These are phyloP conservation scores for Loris lydekkerianus DNA, from an alignment of 2,797 vertebrate species.

Conservation along the genomic window DNA sequence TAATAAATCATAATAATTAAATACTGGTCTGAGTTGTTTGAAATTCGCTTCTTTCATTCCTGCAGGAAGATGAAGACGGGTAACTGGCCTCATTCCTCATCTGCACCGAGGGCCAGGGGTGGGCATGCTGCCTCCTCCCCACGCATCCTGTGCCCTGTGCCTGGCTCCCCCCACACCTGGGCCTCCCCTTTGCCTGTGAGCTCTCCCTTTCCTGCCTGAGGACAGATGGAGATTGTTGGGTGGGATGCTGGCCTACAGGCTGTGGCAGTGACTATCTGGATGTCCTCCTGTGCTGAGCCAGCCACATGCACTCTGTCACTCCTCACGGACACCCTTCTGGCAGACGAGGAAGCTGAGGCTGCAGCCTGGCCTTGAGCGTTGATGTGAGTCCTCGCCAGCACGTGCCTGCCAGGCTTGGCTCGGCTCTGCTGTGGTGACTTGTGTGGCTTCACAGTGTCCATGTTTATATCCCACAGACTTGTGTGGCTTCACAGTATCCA, in stretches of 20 bases:
- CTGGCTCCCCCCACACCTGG: background rate
- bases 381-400: background rate
- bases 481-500: background rate
- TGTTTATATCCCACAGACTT: no score
- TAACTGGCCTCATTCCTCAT: background rate
- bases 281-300: background rate
- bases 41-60: constrained; percentile 20
- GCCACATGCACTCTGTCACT: rapidly evolving
- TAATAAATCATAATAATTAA: constrained; percentile 73
- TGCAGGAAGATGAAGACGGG: background rate
- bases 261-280: background rate
- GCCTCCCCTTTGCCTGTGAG: rapidly evolving
- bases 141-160: background rate
- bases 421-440: background rate
- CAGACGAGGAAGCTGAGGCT: background rate
- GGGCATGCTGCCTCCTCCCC: rapidly evolving
- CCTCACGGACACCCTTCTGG: background rate
- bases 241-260: background rate
- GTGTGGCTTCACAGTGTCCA: background rate
- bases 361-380: rapidly evolving
- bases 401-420: background rate
- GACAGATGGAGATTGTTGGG: rapidly evolving
- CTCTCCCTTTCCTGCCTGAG: rapidly evolving
- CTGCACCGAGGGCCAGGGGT: background rate
- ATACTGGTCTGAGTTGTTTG: background rate